Percentiles rank a stretch among this genome's conserved stretches.
Evolutionary conservation across 2,113 vertebrate species (phyloP).

Genomic region (Barnardius zonarius): DNA sequence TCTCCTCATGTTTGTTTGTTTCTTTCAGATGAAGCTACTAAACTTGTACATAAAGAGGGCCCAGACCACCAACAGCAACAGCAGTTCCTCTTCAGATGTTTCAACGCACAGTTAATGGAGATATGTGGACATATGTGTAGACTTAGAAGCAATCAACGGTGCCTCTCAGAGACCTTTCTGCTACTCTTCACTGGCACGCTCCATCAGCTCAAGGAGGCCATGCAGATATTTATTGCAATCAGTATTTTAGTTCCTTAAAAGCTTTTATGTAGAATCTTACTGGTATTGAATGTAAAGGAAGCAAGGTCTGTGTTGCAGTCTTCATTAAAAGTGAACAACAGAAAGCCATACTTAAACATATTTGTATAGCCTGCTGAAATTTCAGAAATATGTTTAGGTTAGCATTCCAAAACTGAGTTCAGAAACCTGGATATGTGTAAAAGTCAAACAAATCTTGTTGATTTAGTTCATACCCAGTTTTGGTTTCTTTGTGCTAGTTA

Average conservation of each 20-base stretch:
- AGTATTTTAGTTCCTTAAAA: conserved; percentile 83
- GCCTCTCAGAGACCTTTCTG: conserved; percentile 74
- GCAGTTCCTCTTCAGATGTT: conserved; percentile 95
- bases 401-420: neutral
- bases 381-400: conserved; percentile 46
- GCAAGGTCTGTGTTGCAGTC: conserved; percentile 73
- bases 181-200: conserved; percentile 58
- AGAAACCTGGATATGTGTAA: neutral
- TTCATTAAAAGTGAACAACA: conserved; percentile 49
- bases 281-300: conserved; percentile 81
- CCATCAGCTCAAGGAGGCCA: conserved; percentile 68
- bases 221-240: conserved; percentile 77
- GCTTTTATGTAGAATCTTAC: conserved; percentile 77
- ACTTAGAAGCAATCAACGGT: conserved; percentile 68
- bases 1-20: neutral
- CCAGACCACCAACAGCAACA: conserved; percentile 95
- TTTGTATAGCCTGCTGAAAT: conserved; percentile 59
- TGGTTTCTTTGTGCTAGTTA: conserved; percentile 11
- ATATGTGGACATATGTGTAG: conserved; percentile 57
- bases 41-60: conserved; percentile 97
- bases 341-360: conserved; percentile 66
- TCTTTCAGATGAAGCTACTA: conserved; percentile 91
- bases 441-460: conserved; percentile 30
- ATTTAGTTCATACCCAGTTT: conserved; percentile 14
- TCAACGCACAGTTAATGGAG: conserved; percentile 93